Evolutionary conservation across 2,797 vertebrate genomes (phyloP).

Genomic region (Poecile montanus): DNA sequence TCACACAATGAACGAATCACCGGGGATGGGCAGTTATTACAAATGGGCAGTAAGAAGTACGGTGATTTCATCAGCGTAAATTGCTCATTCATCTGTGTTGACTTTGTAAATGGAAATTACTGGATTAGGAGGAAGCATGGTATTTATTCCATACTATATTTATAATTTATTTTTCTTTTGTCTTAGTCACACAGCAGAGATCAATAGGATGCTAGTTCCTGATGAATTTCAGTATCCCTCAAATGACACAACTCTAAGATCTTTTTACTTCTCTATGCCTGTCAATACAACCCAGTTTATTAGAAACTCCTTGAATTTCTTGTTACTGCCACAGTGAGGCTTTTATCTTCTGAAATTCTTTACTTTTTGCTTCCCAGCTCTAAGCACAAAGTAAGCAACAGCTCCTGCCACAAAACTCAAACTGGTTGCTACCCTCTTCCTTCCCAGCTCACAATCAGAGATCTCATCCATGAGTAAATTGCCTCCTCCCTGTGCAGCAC

Average conservation of each 20-base stretch:
- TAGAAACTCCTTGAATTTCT: neutral
- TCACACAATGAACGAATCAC: neutral
- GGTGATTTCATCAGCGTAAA: neutral
- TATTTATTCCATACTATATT: neutral
- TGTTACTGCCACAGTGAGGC: neutral
- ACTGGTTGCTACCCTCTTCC: neutral
- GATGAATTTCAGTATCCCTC: neutral
- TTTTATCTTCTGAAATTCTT: neutral
- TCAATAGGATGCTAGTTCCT: neutral
- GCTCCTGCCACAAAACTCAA: neutral
- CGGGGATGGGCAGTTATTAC: neutral
- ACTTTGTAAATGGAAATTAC: constrained; percentile 10
- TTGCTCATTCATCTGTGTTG: constrained; percentile 27
- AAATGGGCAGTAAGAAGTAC: neutral
- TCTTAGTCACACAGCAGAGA: neutral
- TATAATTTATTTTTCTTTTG: neutral
- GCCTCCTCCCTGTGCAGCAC: neutral
- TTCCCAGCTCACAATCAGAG: neutral
- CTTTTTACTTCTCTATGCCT: neutral
- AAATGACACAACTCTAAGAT: neutral
- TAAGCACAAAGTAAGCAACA: neutral
- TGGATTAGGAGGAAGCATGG: neutral
- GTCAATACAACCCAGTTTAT: neutral
- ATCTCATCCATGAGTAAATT: neutral
- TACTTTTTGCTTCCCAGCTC: neutral